Percentiles rank a stretch among this genome's conserved stretches.
These are phyloP conservation scores for Psylliodes chrysocephalus DNA, from an alignment of 2,888 invertebrate genomes.

Conservation along the genomic window DNA sequence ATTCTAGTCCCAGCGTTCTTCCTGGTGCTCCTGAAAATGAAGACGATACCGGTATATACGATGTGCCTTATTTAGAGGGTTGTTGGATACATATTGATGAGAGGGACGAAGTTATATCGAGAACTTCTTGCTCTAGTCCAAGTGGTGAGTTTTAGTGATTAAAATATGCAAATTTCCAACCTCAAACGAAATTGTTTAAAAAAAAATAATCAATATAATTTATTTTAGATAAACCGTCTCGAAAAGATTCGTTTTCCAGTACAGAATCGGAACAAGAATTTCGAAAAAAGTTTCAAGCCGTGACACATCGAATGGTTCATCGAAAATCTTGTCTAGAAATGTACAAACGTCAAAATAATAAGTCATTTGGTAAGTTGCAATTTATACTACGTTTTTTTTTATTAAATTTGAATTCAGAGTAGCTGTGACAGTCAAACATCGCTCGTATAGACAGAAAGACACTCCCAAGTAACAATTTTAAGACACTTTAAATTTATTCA, in stretches of 20 bases:
- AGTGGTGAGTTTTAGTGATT: constrained; percentile 36
- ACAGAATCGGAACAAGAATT: constrained; percentile 90
- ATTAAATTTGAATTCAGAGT: background rate
- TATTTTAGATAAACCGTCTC: constrained; percentile 58
- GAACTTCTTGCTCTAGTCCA: constrained; percentile 34
- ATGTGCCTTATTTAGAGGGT: constrained; percentile 77
- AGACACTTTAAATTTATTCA: no score
- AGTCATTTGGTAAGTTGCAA: constrained; percentile 81
- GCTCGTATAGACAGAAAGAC: no score
- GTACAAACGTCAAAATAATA: constrained; percentile 84
- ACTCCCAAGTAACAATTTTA: no score
- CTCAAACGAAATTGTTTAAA: no score
- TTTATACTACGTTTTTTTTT: no score
- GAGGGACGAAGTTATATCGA: constrained; percentile 70
- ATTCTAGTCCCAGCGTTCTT: constrained; percentile 73
- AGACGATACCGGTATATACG: constrained; percentile 79
- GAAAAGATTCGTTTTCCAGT: constrained; percentile 67
- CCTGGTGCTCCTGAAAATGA: constrained; percentile 68
- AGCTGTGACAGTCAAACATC: no score
- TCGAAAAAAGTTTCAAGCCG: constrained; percentile 84
- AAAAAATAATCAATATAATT: background rate
- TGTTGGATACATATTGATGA: constrained; percentile 83
- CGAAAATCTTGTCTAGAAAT: constrained; percentile 90
- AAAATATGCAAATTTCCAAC: no score
- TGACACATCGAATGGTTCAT: constrained; percentile 90